These are phyloP conservation scores for Prenolepis imparis DNA, from an alignment of 2,888 invertebrate genomes.

Conservation along the genomic window DNA sequence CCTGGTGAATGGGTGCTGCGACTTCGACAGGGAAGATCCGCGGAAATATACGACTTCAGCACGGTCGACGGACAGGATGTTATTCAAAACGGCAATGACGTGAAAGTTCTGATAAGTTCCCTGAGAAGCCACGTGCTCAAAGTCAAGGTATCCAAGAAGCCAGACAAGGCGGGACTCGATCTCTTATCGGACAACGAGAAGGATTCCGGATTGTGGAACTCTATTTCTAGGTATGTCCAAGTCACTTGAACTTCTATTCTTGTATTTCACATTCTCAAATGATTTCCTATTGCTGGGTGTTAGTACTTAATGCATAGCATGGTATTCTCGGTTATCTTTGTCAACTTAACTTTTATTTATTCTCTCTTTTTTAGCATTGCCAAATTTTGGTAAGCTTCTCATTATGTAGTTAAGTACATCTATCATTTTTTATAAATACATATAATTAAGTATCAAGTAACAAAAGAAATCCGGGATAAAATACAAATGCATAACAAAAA, in stretches of 20 bases:
- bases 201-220: constrained; percentile 95
- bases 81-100: constrained; percentile 85
- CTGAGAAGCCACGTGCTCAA: constrained; percentile 97
- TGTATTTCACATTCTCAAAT: constrained; percentile 18
- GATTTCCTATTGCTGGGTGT: constrained; percentile 33
- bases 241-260: neutral
- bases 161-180: constrained; percentile 95
- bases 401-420: constrained; percentile 76
- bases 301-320: constrained; percentile 56
- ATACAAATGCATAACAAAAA: constrained; percentile 21
- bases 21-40: constrained; percentile 96
- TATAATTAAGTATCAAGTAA: constrained; percentile 31
- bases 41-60: constrained; percentile 96
- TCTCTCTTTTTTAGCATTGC: constrained; percentile 83
- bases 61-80: constrained; percentile 87
- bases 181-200: constrained; percentile 93
- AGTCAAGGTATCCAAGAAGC: constrained; percentile 95
- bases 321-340: constrained; percentile 54
- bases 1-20: constrained; percentile 98
- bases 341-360: constrained; percentile 74
- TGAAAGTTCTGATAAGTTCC: constrained; percentile 93
- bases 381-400: constrained; percentile 84
- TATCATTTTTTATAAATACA: constrained; percentile 85
- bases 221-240: constrained; percentile 92
- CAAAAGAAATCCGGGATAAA: neutral